Evolutionary conservation across 2,113 vertebrate genomes (phyloP), one percentile per base, ranked within the genome.

Genomic region (Sebastes fasciatus): DNA sequence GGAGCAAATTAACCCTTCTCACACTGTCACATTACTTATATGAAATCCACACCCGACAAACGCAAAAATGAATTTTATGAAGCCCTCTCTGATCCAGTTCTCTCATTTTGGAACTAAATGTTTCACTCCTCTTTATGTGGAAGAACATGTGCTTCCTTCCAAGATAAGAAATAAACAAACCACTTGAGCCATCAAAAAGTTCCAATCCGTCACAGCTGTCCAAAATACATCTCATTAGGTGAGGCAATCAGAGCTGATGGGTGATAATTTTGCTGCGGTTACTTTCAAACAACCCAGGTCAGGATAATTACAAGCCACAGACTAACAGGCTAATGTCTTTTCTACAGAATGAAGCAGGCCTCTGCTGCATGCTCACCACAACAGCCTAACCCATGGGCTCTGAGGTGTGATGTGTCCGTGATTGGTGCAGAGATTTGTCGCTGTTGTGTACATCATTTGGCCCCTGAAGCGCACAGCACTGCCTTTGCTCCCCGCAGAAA

Each of bases 351-450:
- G 42, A 84, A 79, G 62, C 42, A 62, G 40, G 51, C 52, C 51
- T 66, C 65, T 70, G 80, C 61, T 78, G 68, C 40, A 46, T n/a
- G 48, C 77, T 82, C 45, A 77, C 69, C 5, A 63, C 76, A 68
- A 76, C 73, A 88, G 79, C 85, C 65, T 66, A 81, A 72, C 60
- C 77, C 46, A n/a, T 5, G 2, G 45, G 55, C 83, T 85, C 81
- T 8, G 48, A 79, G 85, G 90, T 82, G 85, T 85, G 75, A 85
- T 87, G 77, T 74, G 64, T 71, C 75, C 77, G 58, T 80, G 76
- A 89, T 82, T 82, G 76, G 23, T 8, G 76, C 68, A 80, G 80
- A 88, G 74, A 89, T 89, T 88, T 88, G 82, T 85, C 40, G 16
- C 70, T 74, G 66, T 70, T 78, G 61, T 75, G 46, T 26, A 68